These are phyloP conservation scores for Rhinatrema bivittatum DNA, from an alignment of 2,797 vertebrate species.

Conservation along the genomic window DNA sequence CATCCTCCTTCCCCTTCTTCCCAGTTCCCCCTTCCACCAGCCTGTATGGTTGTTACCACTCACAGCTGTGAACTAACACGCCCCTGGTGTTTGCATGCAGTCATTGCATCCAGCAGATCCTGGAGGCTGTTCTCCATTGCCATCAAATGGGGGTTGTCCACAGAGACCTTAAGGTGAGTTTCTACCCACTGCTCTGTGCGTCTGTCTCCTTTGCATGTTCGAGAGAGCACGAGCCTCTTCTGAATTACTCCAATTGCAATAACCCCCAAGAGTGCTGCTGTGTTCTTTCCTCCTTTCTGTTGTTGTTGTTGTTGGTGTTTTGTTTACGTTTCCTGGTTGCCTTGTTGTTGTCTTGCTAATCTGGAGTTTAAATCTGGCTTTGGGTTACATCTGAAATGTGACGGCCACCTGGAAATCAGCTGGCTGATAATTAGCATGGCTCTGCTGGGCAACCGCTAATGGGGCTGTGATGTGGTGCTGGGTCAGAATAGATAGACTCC, in stretches of 20 bases:
- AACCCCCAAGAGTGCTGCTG: neutral
- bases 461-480: too few species aligned
- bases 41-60: conserved; percentile 15
- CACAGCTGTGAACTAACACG: conserved; percentile 37
- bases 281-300: too few species aligned
- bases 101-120: conserved; percentile 97
- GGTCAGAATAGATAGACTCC: too few species aligned
- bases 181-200: neutral
- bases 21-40: conserved; percentile 11
- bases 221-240: neutral
- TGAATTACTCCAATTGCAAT: neutral
- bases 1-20: conserved; percentile 2
- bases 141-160: conserved; percentile 96
- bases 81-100: conserved; percentile 68
- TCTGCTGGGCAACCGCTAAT: too few species aligned
- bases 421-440: too few species aligned
- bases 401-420: too few species aligned
- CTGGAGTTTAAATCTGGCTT: too few species aligned
- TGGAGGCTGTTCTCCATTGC: conserved; percentile 93
- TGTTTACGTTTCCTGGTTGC: too few species aligned
- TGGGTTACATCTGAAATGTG: too few species aligned
- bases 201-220: conserved; percentile 11
- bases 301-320: too few species aligned
- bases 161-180: conserved; percentile 76
- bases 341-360: too few species aligned